These are phyloP conservation scores for Accipiter badius DNA, from an alignment of 2,797 vertebrate species.

Conservation along the genomic window DNA sequence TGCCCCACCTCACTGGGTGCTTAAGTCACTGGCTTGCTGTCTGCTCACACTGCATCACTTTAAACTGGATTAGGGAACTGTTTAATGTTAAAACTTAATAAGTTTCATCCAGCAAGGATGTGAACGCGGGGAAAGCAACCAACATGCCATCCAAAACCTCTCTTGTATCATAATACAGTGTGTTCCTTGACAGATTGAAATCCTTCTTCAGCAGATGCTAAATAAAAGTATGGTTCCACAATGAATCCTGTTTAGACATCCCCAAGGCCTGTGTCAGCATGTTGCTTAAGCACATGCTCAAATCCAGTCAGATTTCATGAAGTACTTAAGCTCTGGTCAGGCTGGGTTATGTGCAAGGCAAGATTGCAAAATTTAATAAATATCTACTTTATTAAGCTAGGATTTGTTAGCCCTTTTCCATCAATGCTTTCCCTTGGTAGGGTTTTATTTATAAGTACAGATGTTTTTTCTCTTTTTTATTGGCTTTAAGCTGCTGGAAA, in stretches of 20 bases:
- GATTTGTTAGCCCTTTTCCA: background rate
- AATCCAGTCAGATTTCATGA: background rate
- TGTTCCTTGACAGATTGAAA: background rate
- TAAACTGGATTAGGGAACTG: background rate
- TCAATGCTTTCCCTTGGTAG: background rate
- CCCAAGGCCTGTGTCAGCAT: background rate
- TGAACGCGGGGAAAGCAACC: background rate
- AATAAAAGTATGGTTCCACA: background rate
- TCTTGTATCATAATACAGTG: background rate
- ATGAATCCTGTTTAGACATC: slow-evolving; percentile 27
- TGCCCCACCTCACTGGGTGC: background rate
- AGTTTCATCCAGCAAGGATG: background rate
- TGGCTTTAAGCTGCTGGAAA: background rate
- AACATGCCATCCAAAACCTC: background rate
- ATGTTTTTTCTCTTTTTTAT: background rate
- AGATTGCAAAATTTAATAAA: background rate
- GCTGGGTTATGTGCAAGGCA: background rate
- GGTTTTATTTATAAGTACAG: background rate
- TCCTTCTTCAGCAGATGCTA: background rate
- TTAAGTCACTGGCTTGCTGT: background rate
- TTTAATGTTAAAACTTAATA: background rate
- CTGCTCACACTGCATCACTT: background rate
- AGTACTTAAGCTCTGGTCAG: background rate
- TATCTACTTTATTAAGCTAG: background rate
- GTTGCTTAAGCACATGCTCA: background rate